Base-by-base conservation (phyloP, 2,797 vertebrate genomes). In the Triplophysa yarkandensis region DNA sequence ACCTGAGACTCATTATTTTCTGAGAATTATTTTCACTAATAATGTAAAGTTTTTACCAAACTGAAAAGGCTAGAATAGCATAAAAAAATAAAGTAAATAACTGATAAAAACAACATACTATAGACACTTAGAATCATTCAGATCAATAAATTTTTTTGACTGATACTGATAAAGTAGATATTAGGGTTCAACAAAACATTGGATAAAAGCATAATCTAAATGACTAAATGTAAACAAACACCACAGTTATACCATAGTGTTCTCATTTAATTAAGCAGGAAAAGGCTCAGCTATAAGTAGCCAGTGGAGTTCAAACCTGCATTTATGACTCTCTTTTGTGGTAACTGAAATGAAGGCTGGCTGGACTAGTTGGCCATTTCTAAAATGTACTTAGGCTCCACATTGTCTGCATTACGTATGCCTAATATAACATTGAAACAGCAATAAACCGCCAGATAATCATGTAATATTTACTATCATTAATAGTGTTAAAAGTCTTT, bases 311-410 rank as follows among this genome's bases (percentile, higher is more conserved):
- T 46, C 50, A 17, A 36, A 32, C 28, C 36, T 25, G 34, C 32
- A 61, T 65, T 78, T 65, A 50, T 4, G 25, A 2, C 28, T 71
- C 39, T 61, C 50, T 32, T 68, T 61, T 62, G 55, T 57, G 70
- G 69, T 50, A 60, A 43, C 21, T 70, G 21, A 60, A 60, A 10
- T 21, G 19, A 54, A 81, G 71, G 32, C 30, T 39, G 34, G 1
- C 34, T 23, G 58, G 62, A 77, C 69, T 61, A 64, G 17, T 74
- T 57, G 69, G 57, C 23, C 16, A 3, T 48, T 34, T 62, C 13
- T 19, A 34, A 34, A 62, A 41, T 58, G 62, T 9, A 23, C 50
- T 48, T 32, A 41, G 27, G 27, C 46, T 74, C 27, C 34, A 41
- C 34, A 43, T 30, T 41, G 19, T 44, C 55, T 52, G n/a, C 46